Base-by-base conservation (phyloP, 2,113 vertebrate species). In the Phaethornis superciliosus region DNA sequence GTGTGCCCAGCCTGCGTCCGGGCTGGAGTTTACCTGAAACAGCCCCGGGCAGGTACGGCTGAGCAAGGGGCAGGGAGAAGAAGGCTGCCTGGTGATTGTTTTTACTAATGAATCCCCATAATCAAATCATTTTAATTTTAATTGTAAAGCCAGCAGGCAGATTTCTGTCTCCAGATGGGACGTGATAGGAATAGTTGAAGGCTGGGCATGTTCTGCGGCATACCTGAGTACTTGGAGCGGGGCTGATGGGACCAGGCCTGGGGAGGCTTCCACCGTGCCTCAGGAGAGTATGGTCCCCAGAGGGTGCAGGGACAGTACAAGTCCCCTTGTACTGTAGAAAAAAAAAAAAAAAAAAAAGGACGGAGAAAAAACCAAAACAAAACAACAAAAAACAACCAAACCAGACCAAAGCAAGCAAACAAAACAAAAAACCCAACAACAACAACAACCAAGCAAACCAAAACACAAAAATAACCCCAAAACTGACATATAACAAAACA, bases 81-180 rank as follows among this genome's bases (percentile, higher is more conserved):
- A 63, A 95, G 62, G 56, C 56, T 93, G 94, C 89, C 74, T 93
- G 86, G 30, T 89, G 85, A 94, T 93, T 95, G 93, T 95, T 96
- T 96, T 95, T 75, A 75, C 91, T 97, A 95, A 97, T 90, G 90
- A 93, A 95, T 72, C 44, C 91, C 91, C 65, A 81, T 95, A 93
- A 96, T 95, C 90, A 97, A 91, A 95, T 96, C 14, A 90, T 96
- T 97, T 94, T 82, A 90, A 62, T 95, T 95, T 95, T 95, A 93
- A 95, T 95, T 95, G 93, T 95, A 70, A 94, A 95, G 94, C 94
- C 93, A 97, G 94, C 92, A 96, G 95, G 94, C 92, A 93, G 93
- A 93, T 96, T 95, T 96, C 93, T 97, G 95, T 95, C 93, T 96
- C 92, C 94, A 96, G 95, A 93, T 93, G 93, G 94, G 93, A 90